Percentiles rank a stretch among this genome's conserved stretches.
Evolutionary conservation across 2,113 vertebrate genomes (phyloP).

Genomic region (Nibea coibor): DNA sequence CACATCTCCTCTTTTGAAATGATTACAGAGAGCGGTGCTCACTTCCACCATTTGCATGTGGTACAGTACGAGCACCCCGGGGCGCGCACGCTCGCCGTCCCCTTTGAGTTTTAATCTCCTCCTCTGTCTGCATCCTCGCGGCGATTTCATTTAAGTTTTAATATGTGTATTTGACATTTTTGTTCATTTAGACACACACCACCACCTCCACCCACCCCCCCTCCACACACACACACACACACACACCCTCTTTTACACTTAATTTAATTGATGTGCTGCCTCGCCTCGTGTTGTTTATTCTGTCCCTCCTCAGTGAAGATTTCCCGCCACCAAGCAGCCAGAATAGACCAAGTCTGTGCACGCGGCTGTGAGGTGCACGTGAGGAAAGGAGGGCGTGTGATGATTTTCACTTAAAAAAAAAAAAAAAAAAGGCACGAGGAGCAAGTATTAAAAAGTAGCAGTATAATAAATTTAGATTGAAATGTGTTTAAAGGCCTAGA

Average conservation of each 20-base stretch:
- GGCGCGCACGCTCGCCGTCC: constrained; percentile 72
- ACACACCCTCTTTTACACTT: constrained; percentile 34
- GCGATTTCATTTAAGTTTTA: constrained; percentile 86
- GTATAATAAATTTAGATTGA: not conserved
- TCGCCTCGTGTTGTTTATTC: constrained; percentile 70
- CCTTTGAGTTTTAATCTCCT: constrained; percentile 83
- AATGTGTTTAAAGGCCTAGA: not conserved
- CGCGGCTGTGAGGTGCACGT: not conserved
- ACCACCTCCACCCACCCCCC: no score
- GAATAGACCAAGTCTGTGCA: not conserved
- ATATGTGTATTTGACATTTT: constrained; percentile 85
- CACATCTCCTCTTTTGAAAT: constrained; percentile 48
- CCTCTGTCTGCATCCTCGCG: constrained; percentile 78
- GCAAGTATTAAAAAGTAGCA: not conserved
- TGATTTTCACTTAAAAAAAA: not conserved
- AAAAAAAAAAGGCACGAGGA: constrained; percentile 11
- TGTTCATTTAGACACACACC: constrained; percentile 74
- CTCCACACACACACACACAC: not conserved
- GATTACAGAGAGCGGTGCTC: constrained; percentile 51
- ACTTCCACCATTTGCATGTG: constrained; percentile 78
- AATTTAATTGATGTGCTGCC: constrained; percentile 81
- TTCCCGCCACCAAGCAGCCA: constrained; percentile 40
- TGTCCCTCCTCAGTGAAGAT: constrained; percentile 61
- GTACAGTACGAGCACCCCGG: constrained; percentile 72
- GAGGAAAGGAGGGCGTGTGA: not conserved